These are phyloP conservation scores for Notarius quadriscutis DNA, from an alignment of 2,113 vertebrate species.

Conservation along the genomic window DNA sequence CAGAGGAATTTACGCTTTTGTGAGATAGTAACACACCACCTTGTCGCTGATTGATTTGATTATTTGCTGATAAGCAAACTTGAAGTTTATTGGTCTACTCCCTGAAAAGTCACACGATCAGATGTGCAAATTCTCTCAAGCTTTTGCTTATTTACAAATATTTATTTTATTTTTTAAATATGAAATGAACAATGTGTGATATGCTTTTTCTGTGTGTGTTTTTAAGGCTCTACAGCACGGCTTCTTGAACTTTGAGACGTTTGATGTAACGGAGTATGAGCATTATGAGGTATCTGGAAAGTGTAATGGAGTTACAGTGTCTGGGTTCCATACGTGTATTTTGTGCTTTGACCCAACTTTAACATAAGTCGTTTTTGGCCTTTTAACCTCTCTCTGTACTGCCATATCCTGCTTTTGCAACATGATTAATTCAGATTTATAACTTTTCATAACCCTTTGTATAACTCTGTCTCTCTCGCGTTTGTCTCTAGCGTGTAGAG, in stretches of 20 bases:
- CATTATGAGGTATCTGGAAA: constrained; percentile 89
- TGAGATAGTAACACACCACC: neutral
- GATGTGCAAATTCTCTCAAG: neutral
- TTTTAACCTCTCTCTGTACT: neutral
- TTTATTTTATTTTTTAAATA: neutral
- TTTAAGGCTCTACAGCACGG: constrained; percentile 91
- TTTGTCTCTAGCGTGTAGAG: constrained; percentile 84
- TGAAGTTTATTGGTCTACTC: neutral
- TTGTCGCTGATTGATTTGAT: neutral
- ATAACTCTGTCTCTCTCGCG: neutral
- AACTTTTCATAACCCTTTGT: neutral
- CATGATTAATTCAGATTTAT: too few species aligned
- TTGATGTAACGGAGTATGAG: constrained; percentile 95
- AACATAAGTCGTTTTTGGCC: neutral
- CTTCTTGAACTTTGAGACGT: constrained; percentile 95
- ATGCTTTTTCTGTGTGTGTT: constrained; percentile 14
- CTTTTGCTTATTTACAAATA: neutral
- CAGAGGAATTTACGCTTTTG: neutral
- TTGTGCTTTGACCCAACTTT: neutral
- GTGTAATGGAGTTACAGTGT: neutral
- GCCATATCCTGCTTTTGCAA: neutral
- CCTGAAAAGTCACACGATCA: neutral
- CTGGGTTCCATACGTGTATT: neutral
- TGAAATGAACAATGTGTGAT: neutral
- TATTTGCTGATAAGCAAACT: neutral